These are phyloP conservation scores for Sphaeramia orbicularis DNA, from an alignment of 2,797 vertebrate species.

Conservation along the genomic window DNA sequence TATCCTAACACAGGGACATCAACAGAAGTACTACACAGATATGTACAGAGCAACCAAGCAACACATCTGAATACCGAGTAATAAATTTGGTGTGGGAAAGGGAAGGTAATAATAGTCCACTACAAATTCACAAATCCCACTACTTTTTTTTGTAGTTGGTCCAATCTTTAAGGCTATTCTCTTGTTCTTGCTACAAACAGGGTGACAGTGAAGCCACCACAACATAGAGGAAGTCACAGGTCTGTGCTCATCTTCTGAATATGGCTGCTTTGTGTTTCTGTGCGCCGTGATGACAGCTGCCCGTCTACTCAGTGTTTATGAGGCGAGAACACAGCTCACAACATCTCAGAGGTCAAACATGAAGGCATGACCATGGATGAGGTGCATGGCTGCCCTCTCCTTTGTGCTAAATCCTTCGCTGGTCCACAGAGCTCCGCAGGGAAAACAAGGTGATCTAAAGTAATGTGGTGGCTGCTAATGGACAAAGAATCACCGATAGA, in stretches of 20 bases:
- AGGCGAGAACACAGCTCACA: neutral
- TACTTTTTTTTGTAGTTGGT: conserved; percentile 62
- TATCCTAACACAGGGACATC: conserved; percentile 77
- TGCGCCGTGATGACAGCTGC: conserved; percentile 63
- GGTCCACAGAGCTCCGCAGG: conserved; percentile 65
- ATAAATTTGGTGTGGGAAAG: conserved; percentile 71
- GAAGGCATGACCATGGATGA: conserved; percentile 20
- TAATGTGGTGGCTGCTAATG: conserved; percentile 59
- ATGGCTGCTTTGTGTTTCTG: conserved; percentile 77
- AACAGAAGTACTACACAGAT: conserved; percentile 81
- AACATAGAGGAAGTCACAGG: conserved; percentile 59
- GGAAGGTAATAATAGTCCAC: conserved; percentile 69
- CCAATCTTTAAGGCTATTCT: conserved; percentile 77
- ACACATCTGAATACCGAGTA: conserved; percentile 75
- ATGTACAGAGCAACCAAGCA: conserved; percentile 81
- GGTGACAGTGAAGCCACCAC: conserved; percentile 56
- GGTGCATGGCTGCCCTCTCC: conserved; percentile 21
- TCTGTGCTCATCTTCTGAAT: conserved; percentile 71
- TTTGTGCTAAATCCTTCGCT: conserved; percentile 70
- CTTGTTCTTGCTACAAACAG: conserved; percentile 70
- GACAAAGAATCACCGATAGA: conserved; percentile 61
- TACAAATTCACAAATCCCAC: conserved; percentile 72
- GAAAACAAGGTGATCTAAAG: conserved; percentile 48
- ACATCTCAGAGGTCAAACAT: conserved; percentile 9
- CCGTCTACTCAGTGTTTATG: conserved; percentile 45